These are phyloP conservation scores for Hylia prasina DNA, from an alignment of 2,113 vertebrate genomes.

Conservation along the genomic window DNA sequence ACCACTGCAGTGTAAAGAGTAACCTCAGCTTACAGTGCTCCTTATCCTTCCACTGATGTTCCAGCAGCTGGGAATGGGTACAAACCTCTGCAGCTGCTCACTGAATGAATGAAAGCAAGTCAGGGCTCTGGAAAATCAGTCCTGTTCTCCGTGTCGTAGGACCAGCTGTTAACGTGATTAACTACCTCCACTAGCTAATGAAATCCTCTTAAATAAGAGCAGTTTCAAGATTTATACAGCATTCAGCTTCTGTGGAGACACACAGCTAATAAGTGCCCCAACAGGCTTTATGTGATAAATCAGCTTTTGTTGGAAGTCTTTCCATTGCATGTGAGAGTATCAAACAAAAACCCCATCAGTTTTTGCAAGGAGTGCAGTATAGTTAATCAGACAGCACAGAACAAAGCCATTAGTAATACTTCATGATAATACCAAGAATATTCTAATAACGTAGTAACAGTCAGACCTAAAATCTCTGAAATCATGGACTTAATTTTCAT, in stretches of 20 bases:
- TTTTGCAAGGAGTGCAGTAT: neutral
- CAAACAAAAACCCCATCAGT: neutral
- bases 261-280: neutral
- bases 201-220: constrained; percentile 11
- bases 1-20: neutral
- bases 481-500: neutral
- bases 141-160: neutral
- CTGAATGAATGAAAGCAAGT: neutral
- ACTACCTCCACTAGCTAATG: neutral
- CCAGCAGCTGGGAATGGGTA: neutral
- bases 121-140: neutral
- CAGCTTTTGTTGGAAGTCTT: neutral
- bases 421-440: neutral
- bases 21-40: neutral
- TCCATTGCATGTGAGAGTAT: neutral
- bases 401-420: neutral
- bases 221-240: neutral
- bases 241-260: neutral
- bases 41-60: neutral
- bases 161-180: constrained; percentile 5
- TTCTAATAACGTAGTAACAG: neutral
- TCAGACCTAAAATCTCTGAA: neutral
- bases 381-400: neutral
- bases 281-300: neutral
- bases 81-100: constrained; percentile 16